Evolutionary conservation across 1,140 invertebrate genomes (phyloP), one percentile per base, ranked within the genome.

Genomic region (Pomacea maculata): DNA sequence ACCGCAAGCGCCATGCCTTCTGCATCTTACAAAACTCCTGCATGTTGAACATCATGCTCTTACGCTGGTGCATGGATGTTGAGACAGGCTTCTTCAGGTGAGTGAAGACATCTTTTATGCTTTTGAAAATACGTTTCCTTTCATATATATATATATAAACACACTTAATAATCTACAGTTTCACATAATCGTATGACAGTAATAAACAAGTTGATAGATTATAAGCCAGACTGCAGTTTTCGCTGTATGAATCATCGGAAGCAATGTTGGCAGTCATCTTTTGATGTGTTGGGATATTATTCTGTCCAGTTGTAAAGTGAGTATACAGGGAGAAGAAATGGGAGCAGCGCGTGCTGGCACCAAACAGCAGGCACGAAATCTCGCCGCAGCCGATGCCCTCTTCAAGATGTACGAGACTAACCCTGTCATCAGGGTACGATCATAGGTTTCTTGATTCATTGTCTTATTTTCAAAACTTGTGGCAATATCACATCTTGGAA

Each of bases 381-480:
- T 85, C 29, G 86, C 87, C 17, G 84, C 85, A 55, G 84, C 86
- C 17, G 85, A 86, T 85, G 85, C 85, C 61, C 63, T 88, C 52
- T 87, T 86, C 78, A 86, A 85, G 67, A 76, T 88, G 25, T 88
- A 88, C 72, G 84, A 87, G 70, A 85, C 84, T 15, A 84, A 87
- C 21, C 78, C 84, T 77, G 86, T 87, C 45, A 78, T 87, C 29
- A 80, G 81, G 77, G 86, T 87, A 79, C 74, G 81, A 82, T 61
- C 15, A 1, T 9, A 61, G 8, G 34, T 6, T 45, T 45, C 34
- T 45, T 6, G 3, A 4, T 45, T 45, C 34, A 45, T 2, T 45
- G 25, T 25, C 25, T 45, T 45, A 45, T 45, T 45, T 45, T 45
- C 34, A 45, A 45, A 45, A 45, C 34, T 45, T 1, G 6, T 45